Evolutionary conservation across 2,113 vertebrate genomes (phyloP).

Genomic region (Vireo altiloquus): DNA sequence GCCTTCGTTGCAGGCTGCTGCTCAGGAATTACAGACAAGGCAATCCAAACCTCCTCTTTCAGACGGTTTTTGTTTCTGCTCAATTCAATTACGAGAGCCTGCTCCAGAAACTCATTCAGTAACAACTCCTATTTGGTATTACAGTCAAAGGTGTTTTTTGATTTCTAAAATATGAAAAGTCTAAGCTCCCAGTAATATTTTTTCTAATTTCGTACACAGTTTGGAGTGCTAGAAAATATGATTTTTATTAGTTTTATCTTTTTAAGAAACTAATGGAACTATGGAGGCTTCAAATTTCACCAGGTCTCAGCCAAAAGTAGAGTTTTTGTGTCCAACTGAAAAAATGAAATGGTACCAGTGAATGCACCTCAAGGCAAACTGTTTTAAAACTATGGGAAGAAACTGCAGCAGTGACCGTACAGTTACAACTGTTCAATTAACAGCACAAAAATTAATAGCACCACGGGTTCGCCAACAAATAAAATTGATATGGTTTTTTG

Average conservation of each 20-base stretch:
- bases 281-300: not conserved
- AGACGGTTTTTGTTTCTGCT: not conserved
- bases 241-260: not conserved
- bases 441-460: not conserved
- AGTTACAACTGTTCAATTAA: not conserved
- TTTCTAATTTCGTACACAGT: not conserved
- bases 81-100: not conserved
- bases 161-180: not conserved
- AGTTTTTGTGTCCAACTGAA: accelerated
- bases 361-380: not conserved
- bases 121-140: not conserved
- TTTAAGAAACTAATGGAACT: not conserved
- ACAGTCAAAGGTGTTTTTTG: not conserved
- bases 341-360: not conserved
- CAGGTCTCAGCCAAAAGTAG: not conserved
- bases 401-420: not conserved
- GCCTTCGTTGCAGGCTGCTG: not conserved
- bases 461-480: not conserved
- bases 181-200: not conserved
- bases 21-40: not conserved
- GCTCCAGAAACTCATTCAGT: not conserved
- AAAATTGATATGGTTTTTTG: accelerated
- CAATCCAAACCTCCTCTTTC: not conserved
- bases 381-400: not conserved
- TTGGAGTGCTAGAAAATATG: not conserved